Conservation (phyloP, 2,888 invertebrate genomes). For the Leptopilina myrica region DNA sequence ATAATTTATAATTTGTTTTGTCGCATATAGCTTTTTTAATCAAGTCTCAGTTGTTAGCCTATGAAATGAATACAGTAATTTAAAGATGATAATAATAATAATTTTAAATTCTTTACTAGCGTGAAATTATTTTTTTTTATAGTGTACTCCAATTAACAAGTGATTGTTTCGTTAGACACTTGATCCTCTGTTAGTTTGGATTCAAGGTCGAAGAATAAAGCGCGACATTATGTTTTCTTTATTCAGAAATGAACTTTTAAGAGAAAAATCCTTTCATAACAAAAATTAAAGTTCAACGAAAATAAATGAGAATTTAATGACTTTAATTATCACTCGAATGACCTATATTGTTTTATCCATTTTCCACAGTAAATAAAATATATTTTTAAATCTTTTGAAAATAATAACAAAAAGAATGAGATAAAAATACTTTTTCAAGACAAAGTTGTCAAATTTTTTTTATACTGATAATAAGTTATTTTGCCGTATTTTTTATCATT, state of each 20-base stretch:
- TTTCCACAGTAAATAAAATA: background rate
- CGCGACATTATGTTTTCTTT: conserved; percentile 6
- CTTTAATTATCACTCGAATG: background rate
- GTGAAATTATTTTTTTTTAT: background rate
- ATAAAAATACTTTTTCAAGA: background rate
- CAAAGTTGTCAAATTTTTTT: too few relatives aligned
- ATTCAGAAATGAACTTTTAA: conserved; percentile 1
- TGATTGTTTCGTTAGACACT: conserved; percentile 33
- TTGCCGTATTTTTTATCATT: too few relatives aligned
- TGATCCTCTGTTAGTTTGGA: conserved; percentile 32
- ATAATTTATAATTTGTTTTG: too few relatives aligned
- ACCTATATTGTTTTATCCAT: background rate
- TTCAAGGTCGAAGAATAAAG: conserved; percentile 18
- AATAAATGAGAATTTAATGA: background rate
- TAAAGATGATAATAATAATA: background rate
- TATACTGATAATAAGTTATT: too few relatives aligned
- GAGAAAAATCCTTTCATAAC: conserved; percentile 21
- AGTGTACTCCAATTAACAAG: conserved; percentile 13
- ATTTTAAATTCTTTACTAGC: background rate
- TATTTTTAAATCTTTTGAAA: background rate
- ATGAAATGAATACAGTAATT: too few relatives aligned
- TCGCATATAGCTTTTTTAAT: too few relatives aligned
- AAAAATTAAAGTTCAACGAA: conserved; percentile 16
- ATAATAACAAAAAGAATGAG: background rate
- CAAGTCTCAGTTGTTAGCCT: too few relatives aligned